Evolutionary conservation across 37 sponge, comb jelly and placozoan species (phyloP).

Genomic region (Cliona cf. orientalis): DNA sequence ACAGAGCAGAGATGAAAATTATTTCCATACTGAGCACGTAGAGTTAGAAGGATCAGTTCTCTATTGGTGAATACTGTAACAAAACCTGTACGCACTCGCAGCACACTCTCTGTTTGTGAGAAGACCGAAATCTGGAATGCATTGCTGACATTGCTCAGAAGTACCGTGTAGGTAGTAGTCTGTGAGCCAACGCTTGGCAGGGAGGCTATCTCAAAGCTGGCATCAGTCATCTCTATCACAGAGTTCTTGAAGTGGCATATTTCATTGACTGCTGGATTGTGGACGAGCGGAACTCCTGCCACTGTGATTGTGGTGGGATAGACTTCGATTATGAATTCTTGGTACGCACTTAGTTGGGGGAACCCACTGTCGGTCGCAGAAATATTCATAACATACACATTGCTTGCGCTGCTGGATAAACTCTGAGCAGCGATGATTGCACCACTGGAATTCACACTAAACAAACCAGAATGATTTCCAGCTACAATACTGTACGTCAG

Average conservation of each 20-base stretch:
- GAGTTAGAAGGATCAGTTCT: slow-evolving; percentile 56
- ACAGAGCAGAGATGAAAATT: slow-evolving; percentile 66
- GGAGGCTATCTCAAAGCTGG: not conserved
- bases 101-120: not conserved
- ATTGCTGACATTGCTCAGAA: slow-evolving; percentile 1
- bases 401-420: slow-evolving; percentile 17
- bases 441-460: slow-evolving; percentile 39
- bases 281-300: slow-evolving; percentile 10
- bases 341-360: slow-evolving; percentile 14
- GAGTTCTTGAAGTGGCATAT: slow-evolving; percentile 32
- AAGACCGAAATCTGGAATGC: slow-evolving; percentile 22
- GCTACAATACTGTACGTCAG: slow-evolving; percentile 35
- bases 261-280: slow-evolving; percentile 29
- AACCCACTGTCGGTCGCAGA: slow-evolving; percentile 53
- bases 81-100: not conserved
- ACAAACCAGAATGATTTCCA: slow-evolving; percentile 24
- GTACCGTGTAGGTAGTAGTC: not conserved
- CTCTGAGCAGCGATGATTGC: slow-evolving; percentile 17
- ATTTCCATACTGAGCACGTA: slow-evolving; percentile 39
- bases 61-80: slow-evolving; percentile 7
- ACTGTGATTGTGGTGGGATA: slow-evolving; percentile 19
- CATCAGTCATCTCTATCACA: slow-evolving; percentile 23
- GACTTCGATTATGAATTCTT: slow-evolving; percentile 28
- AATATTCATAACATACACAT: slow-evolving; percentile 38
- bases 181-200: not conserved